phyloP scores from a whole-genome alignment of 1,140 invertebrate genomes.

The Zaprionus taronus region DNA sequence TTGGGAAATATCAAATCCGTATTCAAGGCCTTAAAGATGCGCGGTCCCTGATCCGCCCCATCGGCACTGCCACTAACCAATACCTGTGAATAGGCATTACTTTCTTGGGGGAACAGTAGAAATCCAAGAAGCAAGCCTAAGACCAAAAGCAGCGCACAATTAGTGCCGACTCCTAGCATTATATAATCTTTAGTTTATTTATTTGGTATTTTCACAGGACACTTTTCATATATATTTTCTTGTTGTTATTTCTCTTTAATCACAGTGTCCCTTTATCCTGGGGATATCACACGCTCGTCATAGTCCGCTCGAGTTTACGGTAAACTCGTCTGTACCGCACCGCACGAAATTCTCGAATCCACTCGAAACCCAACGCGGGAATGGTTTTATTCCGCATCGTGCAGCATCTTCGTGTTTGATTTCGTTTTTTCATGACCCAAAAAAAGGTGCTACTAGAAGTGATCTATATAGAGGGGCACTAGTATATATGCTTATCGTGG shows the following conservation, averaged over 20 bases:
- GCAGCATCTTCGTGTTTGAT: constrained; percentile 49
- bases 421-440: constrained; percentile 79
- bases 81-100: constrained; percentile 67
- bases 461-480: constrained; percentile 60
- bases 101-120: constrained; percentile 19
- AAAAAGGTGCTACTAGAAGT: constrained; percentile 75
- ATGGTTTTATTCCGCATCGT: constrained; percentile 66
- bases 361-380: constrained; percentile 16
- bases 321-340: constrained; percentile 37
- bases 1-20: constrained; percentile 81
- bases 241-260: constrained; percentile 5
- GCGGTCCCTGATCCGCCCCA: constrained; percentile 59
- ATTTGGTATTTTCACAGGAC: constrained; percentile 29
- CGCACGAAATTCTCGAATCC: constrained; percentile 64
- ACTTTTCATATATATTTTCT: constrained; percentile 17
- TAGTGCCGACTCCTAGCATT: constrained; percentile 48
- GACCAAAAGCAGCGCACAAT: constrained; percentile 44
- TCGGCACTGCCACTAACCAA: constrained; percentile 37
- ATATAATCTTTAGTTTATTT: constrained; percentile 3
- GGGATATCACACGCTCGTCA: constrained; percentile 44
- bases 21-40: constrained; percentile 78
- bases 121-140: constrained; percentile 30
- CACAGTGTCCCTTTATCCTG: neutral
- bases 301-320: constrained; percentile 45
- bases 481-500: constrained; percentile 14